phyloP scores from a whole-genome alignment of 2,888 invertebrate species.

The Molorchus minor region DNA sequence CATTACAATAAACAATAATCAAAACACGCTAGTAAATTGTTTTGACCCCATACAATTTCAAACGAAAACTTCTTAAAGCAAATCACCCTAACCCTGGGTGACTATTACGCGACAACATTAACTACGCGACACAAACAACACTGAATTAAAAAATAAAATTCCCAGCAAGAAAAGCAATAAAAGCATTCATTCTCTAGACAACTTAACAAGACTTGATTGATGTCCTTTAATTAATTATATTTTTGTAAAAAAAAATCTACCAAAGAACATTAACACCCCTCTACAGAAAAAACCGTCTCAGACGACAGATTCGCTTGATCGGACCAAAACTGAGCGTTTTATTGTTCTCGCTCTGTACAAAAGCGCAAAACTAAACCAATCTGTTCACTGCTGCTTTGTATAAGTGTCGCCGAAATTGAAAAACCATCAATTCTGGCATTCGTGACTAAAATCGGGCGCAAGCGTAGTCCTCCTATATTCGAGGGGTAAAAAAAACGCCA shows the following conservation, averaged over 20 bases:
- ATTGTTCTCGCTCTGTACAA: conserved; percentile 23
- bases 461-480: conserved; percentile 50
- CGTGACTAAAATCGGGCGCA: conserved; percentile 55
- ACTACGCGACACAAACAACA: neutral
- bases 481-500: conserved; percentile 60
- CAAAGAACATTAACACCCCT: neutral
- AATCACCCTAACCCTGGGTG: no score
- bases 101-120: no score
- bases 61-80: no score
- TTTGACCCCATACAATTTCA: no score
- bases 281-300: conserved; percentile 1
- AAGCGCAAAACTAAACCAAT: conserved; percentile 46
- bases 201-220: neutral
- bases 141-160: neutral
- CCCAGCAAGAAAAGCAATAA: neutral
- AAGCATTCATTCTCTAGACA: neutral
- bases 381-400: conserved; percentile 47
- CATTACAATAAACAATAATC: no score
- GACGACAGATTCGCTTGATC: conserved; percentile 5
- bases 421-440: conserved; percentile 59
- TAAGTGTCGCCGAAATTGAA: conserved; percentile 60
- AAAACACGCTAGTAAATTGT: no score
- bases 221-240: neutral
- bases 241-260: neutral
- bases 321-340: conserved; percentile 9